These are phyloP conservation scores for Caenorhabditis imperialis DNA, from an alignment of 2,888 invertebrate species.

Conservation along the genomic window DNA sequence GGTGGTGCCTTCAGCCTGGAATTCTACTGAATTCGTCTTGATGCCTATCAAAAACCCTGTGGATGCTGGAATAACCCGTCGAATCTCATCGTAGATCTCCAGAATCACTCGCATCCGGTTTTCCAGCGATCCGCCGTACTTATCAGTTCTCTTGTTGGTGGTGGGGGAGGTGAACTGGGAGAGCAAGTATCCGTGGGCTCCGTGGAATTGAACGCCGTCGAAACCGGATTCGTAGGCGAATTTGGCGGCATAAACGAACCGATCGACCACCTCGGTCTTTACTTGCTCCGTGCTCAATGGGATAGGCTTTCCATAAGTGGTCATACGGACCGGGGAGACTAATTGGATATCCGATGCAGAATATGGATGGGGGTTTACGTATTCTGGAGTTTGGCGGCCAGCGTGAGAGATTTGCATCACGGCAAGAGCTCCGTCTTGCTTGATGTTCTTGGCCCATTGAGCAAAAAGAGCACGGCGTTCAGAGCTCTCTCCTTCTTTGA, in stretches of 20 bases:
- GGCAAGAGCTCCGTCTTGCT: conserved; percentile 60
- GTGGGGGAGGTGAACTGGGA: conserved; percentile 71
- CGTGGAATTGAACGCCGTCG: conserved; percentile 70
- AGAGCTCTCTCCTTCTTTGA: conserved; percentile 52
- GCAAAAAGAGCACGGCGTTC: conserved; percentile 47
- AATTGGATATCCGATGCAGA: conserved; percentile 67
- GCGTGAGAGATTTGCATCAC: conserved; percentile 64
- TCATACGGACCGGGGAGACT: conserved; percentile 11
- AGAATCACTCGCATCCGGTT: conserved; percentile 67
- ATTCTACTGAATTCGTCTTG: conserved; percentile 72
- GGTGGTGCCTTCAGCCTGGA: conserved; percentile 64
- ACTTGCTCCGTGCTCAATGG: conserved; percentile 65
- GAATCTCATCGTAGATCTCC: conserved; percentile 68
- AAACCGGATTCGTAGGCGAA: conserved; percentile 59
- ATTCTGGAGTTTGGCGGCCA: conserved; percentile 66
- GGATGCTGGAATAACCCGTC: conserved; percentile 55
- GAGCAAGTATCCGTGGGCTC: conserved; percentile 71
- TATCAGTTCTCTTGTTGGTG: conserved; percentile 70
- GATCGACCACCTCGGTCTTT: conserved; percentile 63
- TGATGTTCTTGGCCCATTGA: conserved; percentile 41
- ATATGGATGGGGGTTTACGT: conserved; percentile 59
- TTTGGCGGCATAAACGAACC: conserved; percentile 59
- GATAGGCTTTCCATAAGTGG: conserved; percentile 63
- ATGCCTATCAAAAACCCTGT: conserved; percentile 68
- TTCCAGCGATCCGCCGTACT: conserved; percentile 66